Evolutionary conservation across 2,113 vertebrate genomes (phyloP).

Genomic region (Bubalus kerabau): DNA sequence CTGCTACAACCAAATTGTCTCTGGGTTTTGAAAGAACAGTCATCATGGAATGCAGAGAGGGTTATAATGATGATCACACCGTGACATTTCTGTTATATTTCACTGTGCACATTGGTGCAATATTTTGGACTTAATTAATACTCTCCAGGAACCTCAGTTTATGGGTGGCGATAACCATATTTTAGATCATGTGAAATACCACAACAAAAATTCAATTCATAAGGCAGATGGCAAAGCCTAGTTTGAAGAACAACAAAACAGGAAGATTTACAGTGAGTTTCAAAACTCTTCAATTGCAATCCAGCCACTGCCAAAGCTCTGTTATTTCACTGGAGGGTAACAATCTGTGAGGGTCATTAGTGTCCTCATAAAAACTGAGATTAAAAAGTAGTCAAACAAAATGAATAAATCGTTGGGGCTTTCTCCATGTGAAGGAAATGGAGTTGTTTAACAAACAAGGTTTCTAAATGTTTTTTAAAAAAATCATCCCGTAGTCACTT

Average conservation of each 20-base stretch:
- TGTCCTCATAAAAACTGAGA: conserved; percentile 67
- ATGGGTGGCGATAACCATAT: conserved; percentile 79
- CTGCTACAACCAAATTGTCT: conserved; percentile 65
- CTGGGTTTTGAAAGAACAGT: conserved; percentile 27
- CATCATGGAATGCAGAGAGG: conserved; percentile 64
- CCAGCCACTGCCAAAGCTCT: conserved; percentile 67
- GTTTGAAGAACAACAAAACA: conserved; percentile 76
- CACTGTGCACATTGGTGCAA: conserved; percentile 68
- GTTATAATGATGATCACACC: conserved; percentile 49
- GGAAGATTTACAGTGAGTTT: conserved; percentile 78
- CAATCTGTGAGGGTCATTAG: conserved; percentile 69
- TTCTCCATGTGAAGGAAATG: conserved; percentile 38
- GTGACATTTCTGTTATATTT: conserved; percentile 69
- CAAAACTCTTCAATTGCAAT: conserved; percentile 73
- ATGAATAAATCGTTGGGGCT: conserved; percentile 61
- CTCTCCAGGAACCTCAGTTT: conserved; percentile 78
- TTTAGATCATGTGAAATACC: conserved; percentile 80
- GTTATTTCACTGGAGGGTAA: conserved; percentile 72
- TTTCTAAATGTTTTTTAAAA: not conserved
- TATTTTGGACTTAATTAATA: conserved; percentile 86
- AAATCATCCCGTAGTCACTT: not conserved
- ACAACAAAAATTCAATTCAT: conserved; percentile 76
- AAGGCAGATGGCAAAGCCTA: conserved; percentile 77
- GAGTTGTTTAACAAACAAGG: conserved; percentile 38
- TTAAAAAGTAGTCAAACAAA: conserved; percentile 65